Percentiles rank a stretch among this genome's conserved stretches.
Conservation (phyloP, 2,113 vertebrate species). For the Ploceus nigricollis region DNA sequence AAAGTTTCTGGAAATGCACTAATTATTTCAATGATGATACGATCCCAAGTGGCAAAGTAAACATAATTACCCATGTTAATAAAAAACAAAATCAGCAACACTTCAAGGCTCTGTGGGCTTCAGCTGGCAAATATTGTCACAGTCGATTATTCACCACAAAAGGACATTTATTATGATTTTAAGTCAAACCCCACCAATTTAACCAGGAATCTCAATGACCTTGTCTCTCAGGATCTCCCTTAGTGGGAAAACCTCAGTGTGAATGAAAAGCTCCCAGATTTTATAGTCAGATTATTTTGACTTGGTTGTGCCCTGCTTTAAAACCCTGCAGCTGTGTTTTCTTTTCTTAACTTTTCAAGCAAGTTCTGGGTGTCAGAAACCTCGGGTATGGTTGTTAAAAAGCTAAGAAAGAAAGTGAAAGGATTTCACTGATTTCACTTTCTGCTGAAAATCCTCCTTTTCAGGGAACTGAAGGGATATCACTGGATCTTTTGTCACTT, state of each 20-base stretch:
- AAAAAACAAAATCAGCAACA: slow-evolving; percentile 21
- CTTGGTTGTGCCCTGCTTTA: not conserved
- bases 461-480: not conserved
- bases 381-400: not conserved
- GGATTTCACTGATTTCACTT: slow-evolving; percentile 9
- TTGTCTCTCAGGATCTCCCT: not conserved
- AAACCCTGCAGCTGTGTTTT: slow-evolving; percentile 26
- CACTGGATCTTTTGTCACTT: not conserved
- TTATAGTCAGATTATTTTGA: not conserved
- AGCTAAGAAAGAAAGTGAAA: not conserved
- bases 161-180: not conserved
- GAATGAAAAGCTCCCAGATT: not conserved
- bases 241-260: not conserved
- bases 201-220: not conserved
- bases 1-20: not conserved
- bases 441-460: slow-evolving; percentile 18
- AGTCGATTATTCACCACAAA: not conserved
- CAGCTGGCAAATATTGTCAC: not conserved
- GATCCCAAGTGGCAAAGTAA: slow-evolving; percentile 18
- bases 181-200: not conserved
- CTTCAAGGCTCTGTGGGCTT: slow-evolving; percentile 7
- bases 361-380: slow-evolving; percentile 5
- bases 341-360: not conserved
- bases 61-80: not conserved
- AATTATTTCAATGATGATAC: not conserved